Evolutionary conservation across 2,888 invertebrate genomes (phyloP).

Genomic region (Onthophagus sagittarius): DNA sequence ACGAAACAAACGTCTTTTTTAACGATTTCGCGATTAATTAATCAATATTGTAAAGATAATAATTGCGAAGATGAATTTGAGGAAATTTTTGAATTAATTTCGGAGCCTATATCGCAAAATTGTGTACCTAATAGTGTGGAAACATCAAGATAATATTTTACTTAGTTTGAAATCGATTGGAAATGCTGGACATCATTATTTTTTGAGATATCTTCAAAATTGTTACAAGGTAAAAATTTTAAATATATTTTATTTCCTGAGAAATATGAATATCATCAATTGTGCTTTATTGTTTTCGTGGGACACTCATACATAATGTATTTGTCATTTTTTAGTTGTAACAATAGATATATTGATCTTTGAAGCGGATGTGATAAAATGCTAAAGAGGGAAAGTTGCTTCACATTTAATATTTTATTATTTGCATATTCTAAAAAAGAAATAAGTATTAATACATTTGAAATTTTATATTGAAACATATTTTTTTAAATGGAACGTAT

Average conservation of each 20-base stretch:
- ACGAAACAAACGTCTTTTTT: constrained; percentile 27
- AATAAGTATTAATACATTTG: too few species aligned
- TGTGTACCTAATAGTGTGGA: constrained; percentile 24
- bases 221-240: constrained; percentile 29
- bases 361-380: too few species aligned
- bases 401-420: too few species aligned
- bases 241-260: constrained; percentile 12
- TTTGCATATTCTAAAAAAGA: too few species aligned
- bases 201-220: constrained; percentile 23
- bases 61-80: constrained; percentile 25
- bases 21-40: constrained; percentile 28
- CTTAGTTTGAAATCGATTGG: constrained; percentile 31
- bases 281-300: too few species aligned
- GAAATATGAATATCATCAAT: too few species aligned
- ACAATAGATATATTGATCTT: too few species aligned
- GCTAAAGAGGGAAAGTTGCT: too few species aligned
- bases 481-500: too few species aligned
- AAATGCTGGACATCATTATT: constrained; percentile 29
- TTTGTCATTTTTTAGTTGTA: too few species aligned
- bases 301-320: too few species aligned
- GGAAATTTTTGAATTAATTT: constrained; percentile 24
- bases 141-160: constrained; percentile 15
- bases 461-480: too few species aligned
- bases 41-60: constrained; percentile 29
- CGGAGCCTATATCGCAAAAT: constrained; percentile 23